Evolutionary conservation across 2,113 vertebrate species (phyloP), one percentile per base, ranked within the genome.

Genomic region (Xenopus borealis): DNA sequence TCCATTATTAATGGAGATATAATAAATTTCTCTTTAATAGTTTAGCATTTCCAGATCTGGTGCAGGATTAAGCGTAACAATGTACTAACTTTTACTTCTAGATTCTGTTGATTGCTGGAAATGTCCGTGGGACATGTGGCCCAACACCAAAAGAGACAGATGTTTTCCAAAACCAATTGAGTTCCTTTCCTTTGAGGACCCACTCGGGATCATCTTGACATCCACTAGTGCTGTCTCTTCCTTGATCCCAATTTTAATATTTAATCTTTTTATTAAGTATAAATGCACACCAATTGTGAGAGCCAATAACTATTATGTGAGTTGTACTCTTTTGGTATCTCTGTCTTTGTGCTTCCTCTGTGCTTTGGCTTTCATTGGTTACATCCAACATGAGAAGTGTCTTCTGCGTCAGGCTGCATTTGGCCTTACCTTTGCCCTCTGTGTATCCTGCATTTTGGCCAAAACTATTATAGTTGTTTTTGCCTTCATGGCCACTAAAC

Each of bases 261-360:
- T 66, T 46, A 10, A 33, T 10, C 63, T 66, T n/a, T 46, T 45
- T 5, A 45, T 45, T 12, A 3, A 19, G 11, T 66, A 45, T 40
- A 66, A 18, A 46, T 18, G 17, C 10, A 66, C 63, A 16, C 63
- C 63, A 8, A 78, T 85, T 0, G 2, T 83, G 3, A 19, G 5
- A 16, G 75, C 78, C 52, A 82, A 72, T 57, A 83, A 86, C 55
- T 17, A 1, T 45, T 72, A 68, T 27, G 71, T 83, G 50, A 83
- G 79, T 30, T 75, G 81, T 75, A 45, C 86, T 68, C 69, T 81
- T 17, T 78, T 82, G 33, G 33, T 66, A 19, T 66, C 17, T 19
- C 17, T 66, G 10, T 66, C 44, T 19, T 14, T 66, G 9, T 66
- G 63, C n/a, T 66, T 66, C 40, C 63, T 66, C 40, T 23, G 79